Evolutionary conservation across 2,888 invertebrate genomes (phyloP).

Genomic region (Disparrhopalites patrizii): DNA sequence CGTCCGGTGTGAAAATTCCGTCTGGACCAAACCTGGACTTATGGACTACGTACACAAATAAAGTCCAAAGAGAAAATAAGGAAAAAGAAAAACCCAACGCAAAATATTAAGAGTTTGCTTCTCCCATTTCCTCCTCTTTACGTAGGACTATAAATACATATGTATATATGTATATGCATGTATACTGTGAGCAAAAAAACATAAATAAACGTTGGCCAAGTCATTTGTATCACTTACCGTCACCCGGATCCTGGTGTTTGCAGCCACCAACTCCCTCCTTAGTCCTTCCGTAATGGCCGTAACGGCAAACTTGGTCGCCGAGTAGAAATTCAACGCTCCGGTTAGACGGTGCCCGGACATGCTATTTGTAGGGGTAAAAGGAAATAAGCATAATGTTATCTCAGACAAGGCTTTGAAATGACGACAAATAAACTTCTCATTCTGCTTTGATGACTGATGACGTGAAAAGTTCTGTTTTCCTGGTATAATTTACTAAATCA

Average conservation of each 20-base stretch:
- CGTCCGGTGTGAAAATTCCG: conserved; percentile 37
- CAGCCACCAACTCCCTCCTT: conserved; percentile 55
- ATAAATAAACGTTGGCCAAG: background rate
- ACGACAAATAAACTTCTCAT: no score
- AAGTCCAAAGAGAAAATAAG: no score
- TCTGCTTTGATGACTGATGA: background rate
- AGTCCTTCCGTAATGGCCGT: conserved; percentile 57
- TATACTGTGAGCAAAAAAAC: no score
- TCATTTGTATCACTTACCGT: conserved; percentile 30
- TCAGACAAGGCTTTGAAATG: background rate
- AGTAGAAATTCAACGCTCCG: conserved; percentile 52
- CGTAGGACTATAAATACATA: no score
- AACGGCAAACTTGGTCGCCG: conserved; percentile 58
- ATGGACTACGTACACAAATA: conserved; percentile 43
- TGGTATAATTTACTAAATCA: background rate
- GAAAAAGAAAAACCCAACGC: no score
- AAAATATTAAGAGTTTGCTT: no score
- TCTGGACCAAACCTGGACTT: conserved; percentile 45
- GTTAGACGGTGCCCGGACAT: conserved; percentile 51
- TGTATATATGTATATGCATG: no score
- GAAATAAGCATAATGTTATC: background rate
- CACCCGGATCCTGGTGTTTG: conserved; percentile 53
- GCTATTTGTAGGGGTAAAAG: no score
- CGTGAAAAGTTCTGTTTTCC: background rate
- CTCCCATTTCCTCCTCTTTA: no score